Percentiles rank a stretch among this genome's conserved stretches.
Evolutionary conservation across 2,113 vertebrate genomes (phyloP).

Genomic region (Caloenas nicobarica): DNA sequence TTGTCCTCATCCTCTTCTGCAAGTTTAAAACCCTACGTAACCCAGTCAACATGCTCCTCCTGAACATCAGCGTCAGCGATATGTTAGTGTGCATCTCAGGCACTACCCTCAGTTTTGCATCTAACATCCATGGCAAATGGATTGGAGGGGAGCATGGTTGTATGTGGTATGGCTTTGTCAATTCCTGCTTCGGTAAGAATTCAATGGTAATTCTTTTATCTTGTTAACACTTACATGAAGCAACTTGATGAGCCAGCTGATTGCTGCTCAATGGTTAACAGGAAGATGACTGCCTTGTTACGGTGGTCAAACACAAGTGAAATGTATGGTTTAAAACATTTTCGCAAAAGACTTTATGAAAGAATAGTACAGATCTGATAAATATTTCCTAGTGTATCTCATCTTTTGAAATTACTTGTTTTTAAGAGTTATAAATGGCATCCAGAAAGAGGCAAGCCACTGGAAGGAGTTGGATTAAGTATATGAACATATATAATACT

Average conservation of each 20-base stretch:
- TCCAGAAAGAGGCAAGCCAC: background rate
- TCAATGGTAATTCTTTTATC: background rate
- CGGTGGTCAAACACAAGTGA: background rate
- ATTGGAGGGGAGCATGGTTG: slow-evolving; percentile 84
- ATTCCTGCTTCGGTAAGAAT: slow-evolving; percentile 89
- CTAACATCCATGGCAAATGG: slow-evolving; percentile 84
- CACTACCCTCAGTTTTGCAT: slow-evolving; percentile 87
- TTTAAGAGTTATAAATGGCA: background rate
- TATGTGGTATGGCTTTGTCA: slow-evolving; percentile 91
- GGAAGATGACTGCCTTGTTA: background rate
- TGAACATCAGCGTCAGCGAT: slow-evolving; percentile 91
- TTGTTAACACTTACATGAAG: background rate
- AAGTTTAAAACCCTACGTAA: slow-evolving; percentile 88
- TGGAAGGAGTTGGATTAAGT: background rate
- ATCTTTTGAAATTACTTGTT: background rate
- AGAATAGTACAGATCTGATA: background rate
- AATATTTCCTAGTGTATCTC: background rate
- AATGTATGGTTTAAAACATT: background rate
- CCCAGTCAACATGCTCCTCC: slow-evolving; percentile 87
- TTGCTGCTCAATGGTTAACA: background rate
- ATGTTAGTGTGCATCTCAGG: slow-evolving; percentile 89
- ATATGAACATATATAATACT: background rate
- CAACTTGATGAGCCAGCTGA: background rate
- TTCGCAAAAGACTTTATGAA: background rate
- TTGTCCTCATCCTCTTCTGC: slow-evolving; percentile 87